Evolutionary conservation across 2,888 invertebrate species (phyloP).

Genomic region (Scaptomyza reducta): DNA sequence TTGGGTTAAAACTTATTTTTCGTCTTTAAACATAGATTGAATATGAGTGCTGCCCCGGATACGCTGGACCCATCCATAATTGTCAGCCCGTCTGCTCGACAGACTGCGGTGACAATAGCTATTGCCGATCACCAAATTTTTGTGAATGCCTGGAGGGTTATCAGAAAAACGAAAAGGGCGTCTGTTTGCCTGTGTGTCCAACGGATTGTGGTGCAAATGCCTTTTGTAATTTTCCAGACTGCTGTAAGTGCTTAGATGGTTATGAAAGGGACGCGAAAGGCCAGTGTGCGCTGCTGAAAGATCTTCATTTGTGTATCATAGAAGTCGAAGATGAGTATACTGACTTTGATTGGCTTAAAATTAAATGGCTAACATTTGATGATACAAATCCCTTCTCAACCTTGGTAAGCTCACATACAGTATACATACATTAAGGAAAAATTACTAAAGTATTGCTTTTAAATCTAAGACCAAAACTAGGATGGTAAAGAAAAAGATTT

Average conservation of each 20-base stretch:
- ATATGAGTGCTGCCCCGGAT: slow-evolving; percentile 25
- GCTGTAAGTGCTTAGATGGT: slow-evolving; percentile 8
- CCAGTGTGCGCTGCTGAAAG: neutral
- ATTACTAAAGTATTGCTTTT: neutral
- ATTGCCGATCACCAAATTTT: slow-evolving; percentile 5
- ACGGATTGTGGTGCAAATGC: slow-evolving; percentile 8
- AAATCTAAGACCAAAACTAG: neutral
- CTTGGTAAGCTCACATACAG: neutral
- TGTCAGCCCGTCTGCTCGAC: slow-evolving; percentile 11
- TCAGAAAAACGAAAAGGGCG: neutral
- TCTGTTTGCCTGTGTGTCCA: neutral
- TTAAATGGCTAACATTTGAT: neutral
- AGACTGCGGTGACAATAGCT: slow-evolving; percentile 9
- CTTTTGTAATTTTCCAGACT: slow-evolving; percentile 11
- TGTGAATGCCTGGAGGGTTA: slow-evolving; percentile 9
- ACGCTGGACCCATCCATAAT: slow-evolving; percentile 10
- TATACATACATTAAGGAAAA: neutral
- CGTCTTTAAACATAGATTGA: neutral
- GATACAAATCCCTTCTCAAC: neutral
- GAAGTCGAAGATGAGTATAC: neutral
- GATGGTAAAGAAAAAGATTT: slow-evolving; percentile 10
- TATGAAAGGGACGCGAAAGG: neutral
- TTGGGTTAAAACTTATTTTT: too few relatives aligned
- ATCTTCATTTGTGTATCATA: slow-evolving; percentile 15
- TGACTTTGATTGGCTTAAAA: too few relatives aligned